Base-by-base conservation (phyloP, 2,888 invertebrate species). In the Drosophila fungiperda region DNA sequence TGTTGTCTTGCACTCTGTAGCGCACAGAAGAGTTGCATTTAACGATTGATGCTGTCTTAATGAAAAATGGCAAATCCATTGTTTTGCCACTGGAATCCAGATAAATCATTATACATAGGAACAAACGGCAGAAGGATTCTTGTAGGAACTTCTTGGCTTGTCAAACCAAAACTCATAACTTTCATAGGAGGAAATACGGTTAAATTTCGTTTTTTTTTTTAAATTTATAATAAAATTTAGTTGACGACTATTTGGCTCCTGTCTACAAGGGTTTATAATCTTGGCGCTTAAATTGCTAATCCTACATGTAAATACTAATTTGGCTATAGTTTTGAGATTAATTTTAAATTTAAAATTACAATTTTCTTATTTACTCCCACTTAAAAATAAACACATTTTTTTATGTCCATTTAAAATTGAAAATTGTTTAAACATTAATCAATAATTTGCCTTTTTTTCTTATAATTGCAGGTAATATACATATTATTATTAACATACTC, bases 391-490 rank as follows among this genome's bases (percentile, higher is more conserved):
- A 20, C 0, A 29, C 12, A 1, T 1, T 7, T 45, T 42, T 20
- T 7, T 6, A 45, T 12, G 5, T 45, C 7, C 2, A 29, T 11
- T 5, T 29, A n/a, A 29, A 23, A 3, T 23, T 7, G 3, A 9
- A 8, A 15, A 45, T 3, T 45, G 23, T 4, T 12, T 15, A 15
- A 45, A 20, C 7, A 8, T 50, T 72, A 36, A 73, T 38, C 0
- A 33, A 29, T 38, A 36, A 2, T 26, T 12, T 20, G n/a, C 11
- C 20, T 3, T 32, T 26, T 64, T 29, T 53, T 33, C 57, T 40
- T 67, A 20, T 72, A 48, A 36, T 80, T 82, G 49, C 81, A 81
- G 82, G 81, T 81, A 82, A 79, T 29, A 45, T 73, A 64, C 45
- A 45, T 36, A 48, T 32, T 33, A 8, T 33, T 9, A 6, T 32